Conservation (phyloP, 1,140 invertebrate species). For the Myzus persicae region DNA sequence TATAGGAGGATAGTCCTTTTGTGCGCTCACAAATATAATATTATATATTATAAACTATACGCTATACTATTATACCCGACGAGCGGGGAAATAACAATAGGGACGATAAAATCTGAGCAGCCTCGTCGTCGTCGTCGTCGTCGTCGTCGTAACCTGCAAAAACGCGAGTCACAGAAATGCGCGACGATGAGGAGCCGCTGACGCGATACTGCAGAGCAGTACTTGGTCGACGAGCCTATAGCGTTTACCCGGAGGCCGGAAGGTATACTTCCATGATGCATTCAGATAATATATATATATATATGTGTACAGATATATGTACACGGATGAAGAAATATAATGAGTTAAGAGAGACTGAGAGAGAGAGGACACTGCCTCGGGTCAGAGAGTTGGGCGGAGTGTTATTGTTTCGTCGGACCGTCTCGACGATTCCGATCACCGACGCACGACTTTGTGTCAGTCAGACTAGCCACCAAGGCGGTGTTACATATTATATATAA, state of each 20-base stretch:
- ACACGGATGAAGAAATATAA: background rate
- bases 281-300: background rate
- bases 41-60: background rate
- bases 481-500: too few species aligned
- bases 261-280: background rate
- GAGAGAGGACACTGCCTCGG: too few species aligned
- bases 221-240: background rate
- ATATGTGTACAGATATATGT: too few species aligned
- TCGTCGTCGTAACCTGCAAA: background rate
- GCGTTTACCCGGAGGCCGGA: background rate
- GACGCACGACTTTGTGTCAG: background rate
- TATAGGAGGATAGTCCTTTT: constrained; percentile 1
- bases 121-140: too few species aligned
- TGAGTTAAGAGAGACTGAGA: too few species aligned
- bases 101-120: constrained; percentile 13
- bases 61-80: background rate
- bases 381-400: background rate
- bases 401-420: background rate
- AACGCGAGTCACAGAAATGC: background rate
- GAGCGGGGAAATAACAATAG: background rate
- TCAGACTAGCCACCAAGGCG: background rate
- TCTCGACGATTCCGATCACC: background rate
- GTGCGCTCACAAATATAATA: background rate
- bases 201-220: background rate
- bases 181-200: background rate